Base-by-base conservation (phyloP, 92 coral and sea anemone genomes). In the Phenganax marumi region DNA sequence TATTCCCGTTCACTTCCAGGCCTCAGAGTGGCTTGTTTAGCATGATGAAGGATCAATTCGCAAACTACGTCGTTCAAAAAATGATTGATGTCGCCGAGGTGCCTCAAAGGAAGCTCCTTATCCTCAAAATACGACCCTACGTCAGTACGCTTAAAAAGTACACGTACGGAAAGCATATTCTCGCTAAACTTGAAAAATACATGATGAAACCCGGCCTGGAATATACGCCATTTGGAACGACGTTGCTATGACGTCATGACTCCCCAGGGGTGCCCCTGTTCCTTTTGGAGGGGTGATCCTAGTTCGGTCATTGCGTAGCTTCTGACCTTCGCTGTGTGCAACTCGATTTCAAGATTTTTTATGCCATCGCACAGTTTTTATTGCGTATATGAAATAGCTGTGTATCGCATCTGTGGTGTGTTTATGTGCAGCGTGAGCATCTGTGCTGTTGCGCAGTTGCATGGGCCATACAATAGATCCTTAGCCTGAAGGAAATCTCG, bases 21-120 rank as follows among this genome's bases (percentile, higher is more conserved):
- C 86, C 86, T 24, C 86, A 70, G 68, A 90, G 92, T 86, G 97
- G 97, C 8, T 82, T 96, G 46, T 96, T 92, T 85, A 90, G 95
- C 51, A 96, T 96, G 99, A 96, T 96, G 99, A 96, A 96, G 70
- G 99, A 96, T 78, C 99, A 96, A 91, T 96, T 92, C 85, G 99
- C 99, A 10, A 96, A 96, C 84, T 96, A 96, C 43, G 99, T 96
- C n/a, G 92, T 96, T n/a, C 99, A 96, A 73, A 96, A 96, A 87
- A 96, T 96, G 99, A 96, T 96, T 64, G 99, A 96, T 76, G 95
- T 96, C 14, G 97, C 99, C 9, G 99, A 96, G 79, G 96, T 97
- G 0, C 93, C 85, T 8, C 99, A 96, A 81, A 91, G 99, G 26
- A 96, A 96, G 81, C 90, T 92, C 6, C 92, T 96, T 54, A 92